These are phyloP conservation scores for Plagodis pulveraria DNA, from an alignment of 2,888 invertebrate genomes.

Conservation along the genomic window DNA sequence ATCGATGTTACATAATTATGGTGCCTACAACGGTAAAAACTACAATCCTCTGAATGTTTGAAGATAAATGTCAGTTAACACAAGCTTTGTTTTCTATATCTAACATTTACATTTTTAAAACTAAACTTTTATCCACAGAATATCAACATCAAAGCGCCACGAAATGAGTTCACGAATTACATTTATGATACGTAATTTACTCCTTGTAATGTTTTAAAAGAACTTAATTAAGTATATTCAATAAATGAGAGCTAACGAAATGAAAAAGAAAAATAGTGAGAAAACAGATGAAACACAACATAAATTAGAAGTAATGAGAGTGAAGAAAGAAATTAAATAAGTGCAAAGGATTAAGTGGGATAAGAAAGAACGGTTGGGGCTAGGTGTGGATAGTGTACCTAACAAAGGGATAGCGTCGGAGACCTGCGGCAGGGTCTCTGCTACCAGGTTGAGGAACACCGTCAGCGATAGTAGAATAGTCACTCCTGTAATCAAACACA, in stretches of 20 bases:
- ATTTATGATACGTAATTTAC: slow-evolving; percentile 71
- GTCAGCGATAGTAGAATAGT: slow-evolving; percentile 99
- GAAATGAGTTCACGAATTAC: slow-evolving; percentile 38
- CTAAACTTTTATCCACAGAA: slow-evolving; percentile 48
- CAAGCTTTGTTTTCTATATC: slow-evolving; percentile 30
- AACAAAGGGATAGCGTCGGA: slow-evolving; percentile 99
- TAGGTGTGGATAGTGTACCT: slow-evolving; percentile 90
- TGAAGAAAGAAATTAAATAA: slow-evolving; percentile 55
- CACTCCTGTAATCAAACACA: slow-evolving; percentile 96
- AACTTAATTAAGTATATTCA: slow-evolving; percentile 62
- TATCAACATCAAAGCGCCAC: slow-evolving; percentile 43
- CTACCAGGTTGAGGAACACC: slow-evolving; percentile 99
- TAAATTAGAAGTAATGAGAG: slow-evolving; percentile 52
- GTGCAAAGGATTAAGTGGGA: slow-evolving; percentile 59
- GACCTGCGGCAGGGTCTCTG: slow-evolving; percentile 99
- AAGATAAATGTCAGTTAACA: slow-evolving; percentile 14
- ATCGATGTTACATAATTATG: too few species aligned
- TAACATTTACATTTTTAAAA: slow-evolving; percentile 34
- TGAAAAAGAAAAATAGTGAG: slow-evolving; percentile 48
- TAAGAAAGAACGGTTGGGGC: slow-evolving; percentile 62
- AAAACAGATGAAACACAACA: slow-evolving; percentile 50
- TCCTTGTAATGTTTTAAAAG: slow-evolving; percentile 83
- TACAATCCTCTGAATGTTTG: background rate
- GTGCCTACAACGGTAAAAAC: too few species aligned
- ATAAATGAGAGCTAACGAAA: slow-evolving; percentile 52